These are phyloP conservation scores for Halcyon chelicuti DNA, from an alignment of 2,797 vertebrate genomes.

Conservation along the genomic window DNA sequence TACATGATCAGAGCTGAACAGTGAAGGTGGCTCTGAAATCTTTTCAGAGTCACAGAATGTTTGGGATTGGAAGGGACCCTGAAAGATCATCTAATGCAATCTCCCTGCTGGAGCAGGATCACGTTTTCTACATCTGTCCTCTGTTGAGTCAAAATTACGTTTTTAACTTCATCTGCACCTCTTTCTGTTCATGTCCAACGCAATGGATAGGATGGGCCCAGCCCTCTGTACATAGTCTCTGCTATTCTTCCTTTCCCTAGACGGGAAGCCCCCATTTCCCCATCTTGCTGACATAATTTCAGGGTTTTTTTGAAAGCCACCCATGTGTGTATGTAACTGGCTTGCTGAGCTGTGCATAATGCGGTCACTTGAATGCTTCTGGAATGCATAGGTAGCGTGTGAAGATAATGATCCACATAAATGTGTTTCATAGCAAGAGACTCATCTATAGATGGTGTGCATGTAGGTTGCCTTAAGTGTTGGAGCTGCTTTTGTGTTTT, in stretches of 20 bases:
- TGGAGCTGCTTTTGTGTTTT: not conserved
- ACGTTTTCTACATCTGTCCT: not conserved
- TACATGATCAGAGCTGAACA: fast-evolving
- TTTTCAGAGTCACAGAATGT: too few relatives aligned
- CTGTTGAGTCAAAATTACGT: not conserved
- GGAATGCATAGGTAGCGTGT: constrained; percentile 5
- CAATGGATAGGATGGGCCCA: not conserved
- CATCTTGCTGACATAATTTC: constrained; percentile 24
- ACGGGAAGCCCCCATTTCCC: not conserved
- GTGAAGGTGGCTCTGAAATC: not conserved
- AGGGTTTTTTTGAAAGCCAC: constrained; percentile 43
- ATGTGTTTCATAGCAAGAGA: constrained; percentile 27
- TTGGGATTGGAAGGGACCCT: too few relatives aligned
- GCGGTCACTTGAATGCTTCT: constrained; percentile 32
- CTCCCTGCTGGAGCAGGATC: too few relatives aligned
- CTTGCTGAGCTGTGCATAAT: not conserved
- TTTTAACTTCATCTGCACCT: not conserved
- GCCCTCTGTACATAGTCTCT: not conserved
- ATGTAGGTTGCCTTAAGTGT: constrained; percentile 6
- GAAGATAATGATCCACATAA: constrained; percentile 59
- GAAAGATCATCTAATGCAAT: too few relatives aligned
- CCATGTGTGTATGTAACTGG: not conserved
- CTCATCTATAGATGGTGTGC: not conserved
- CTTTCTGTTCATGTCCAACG: not conserved
- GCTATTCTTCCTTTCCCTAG: not conserved